Percentiles rank a stretch among this genome's conserved stretches.
phyloP scores from a whole-genome alignment of 2,113 vertebrate genomes.

The Ptychochromis oligacanthus region DNA sequence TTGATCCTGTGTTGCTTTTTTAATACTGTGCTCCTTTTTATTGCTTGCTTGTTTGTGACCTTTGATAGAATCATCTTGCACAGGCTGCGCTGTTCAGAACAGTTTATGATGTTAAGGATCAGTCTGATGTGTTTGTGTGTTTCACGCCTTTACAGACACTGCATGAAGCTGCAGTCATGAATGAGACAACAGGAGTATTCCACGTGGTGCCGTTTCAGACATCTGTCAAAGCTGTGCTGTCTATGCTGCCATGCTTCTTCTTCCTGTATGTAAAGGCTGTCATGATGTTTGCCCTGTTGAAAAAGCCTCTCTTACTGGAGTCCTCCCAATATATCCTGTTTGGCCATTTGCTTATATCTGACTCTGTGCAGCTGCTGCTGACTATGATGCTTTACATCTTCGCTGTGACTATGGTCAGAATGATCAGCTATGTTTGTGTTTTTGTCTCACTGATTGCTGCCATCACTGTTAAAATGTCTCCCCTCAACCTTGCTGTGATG shows the following conservation, averaged over 20 bases:
- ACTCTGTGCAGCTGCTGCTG: slow-evolving; percentile 58
- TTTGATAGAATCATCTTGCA: background rate
- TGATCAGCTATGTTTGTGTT: slow-evolving; percentile 51
- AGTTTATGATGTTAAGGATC: background rate
- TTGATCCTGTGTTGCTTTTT: background rate
- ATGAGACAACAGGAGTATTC: background rate
- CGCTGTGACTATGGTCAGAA: slow-evolving; percentile 26
- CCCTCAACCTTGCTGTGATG: slow-evolving; percentile 69
- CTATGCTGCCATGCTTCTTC: slow-evolving; percentile 53
- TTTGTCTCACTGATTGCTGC: background rate
- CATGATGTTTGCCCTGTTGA: slow-evolving; percentile 65
- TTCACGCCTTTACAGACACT: slow-evolving; percentile 22
- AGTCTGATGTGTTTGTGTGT: background rate
- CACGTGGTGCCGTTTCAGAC: background rate
- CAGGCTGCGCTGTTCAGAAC: background rate
- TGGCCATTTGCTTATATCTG: slow-evolving; percentile 61
- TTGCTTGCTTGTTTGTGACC: background rate
- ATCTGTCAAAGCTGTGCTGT: slow-evolving; percentile 30
- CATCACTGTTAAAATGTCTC: slow-evolving; percentile 36
- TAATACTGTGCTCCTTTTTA: background rate
- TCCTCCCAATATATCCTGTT: slow-evolving; percentile 68
- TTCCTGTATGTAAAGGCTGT: slow-evolving; percentile 64
- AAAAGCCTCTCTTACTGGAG: slow-evolving; percentile 58
- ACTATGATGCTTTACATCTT: slow-evolving; percentile 51
- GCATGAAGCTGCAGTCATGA: slow-evolving; percentile 37